Conservation (phyloP, 2,797 vertebrate species). For the Pantherophis alleghaniensis region DNA sequence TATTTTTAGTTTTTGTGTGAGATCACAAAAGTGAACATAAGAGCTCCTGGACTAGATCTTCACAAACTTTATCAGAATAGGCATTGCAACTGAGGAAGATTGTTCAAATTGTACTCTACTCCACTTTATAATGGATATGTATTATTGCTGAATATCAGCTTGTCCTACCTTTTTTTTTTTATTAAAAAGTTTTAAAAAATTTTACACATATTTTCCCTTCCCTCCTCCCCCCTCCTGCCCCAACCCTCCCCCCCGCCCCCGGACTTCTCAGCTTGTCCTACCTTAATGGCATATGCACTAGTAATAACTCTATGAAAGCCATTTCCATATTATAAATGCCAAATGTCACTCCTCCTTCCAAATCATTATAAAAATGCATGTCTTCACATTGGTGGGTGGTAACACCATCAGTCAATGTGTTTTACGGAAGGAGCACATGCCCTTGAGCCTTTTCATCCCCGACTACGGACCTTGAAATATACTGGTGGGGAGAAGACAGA, state of each 20-base stretch:
- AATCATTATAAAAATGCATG: neutral
- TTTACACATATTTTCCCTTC: too few relatives aligned
- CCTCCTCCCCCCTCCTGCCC: too few relatives aligned
- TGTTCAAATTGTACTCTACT: neutral
- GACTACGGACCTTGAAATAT: neutral
- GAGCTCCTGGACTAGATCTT: neutral
- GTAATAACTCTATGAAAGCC: neutral
- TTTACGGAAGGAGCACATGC: neutral
- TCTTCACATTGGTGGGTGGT: neutral
- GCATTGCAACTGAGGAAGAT: neutral
- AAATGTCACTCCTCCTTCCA: neutral
- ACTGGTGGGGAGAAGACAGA: neutral
- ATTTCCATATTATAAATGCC: neutral
- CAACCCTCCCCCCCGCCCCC: too few relatives aligned
- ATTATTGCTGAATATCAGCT: neutral
- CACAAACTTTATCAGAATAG: neutral
- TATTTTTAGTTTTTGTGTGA: constrained; percentile 1
- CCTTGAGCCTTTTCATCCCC: neutral
- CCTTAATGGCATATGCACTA: neutral
- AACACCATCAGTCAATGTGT: neutral
- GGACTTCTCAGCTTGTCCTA: neutral
- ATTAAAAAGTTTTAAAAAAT: too few relatives aligned
- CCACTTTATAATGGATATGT: neutral
- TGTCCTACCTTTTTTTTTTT: too few relatives aligned
- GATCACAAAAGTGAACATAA: neutral